Base-by-base conservation (phyloP, 1,140 invertebrate species). In the Nebria ingens region DNA sequence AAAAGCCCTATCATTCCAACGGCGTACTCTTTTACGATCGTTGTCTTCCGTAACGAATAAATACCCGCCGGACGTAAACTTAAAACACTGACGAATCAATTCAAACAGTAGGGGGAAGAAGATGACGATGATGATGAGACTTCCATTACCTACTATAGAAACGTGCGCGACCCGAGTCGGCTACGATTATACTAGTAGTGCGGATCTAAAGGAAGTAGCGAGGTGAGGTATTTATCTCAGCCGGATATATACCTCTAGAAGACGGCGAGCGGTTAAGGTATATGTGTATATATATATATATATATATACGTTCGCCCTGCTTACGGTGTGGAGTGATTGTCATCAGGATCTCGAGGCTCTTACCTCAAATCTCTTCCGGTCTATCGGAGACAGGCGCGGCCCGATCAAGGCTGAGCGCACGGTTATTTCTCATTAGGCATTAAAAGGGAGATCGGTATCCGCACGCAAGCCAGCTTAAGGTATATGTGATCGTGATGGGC, bases 351-450 rank as follows among this genome's bases (percentile, higher is more conserved):
- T 45, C 40, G 40, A 17, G 40, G 40, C 40, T 45, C 40, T 45
- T 45, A 45, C 40, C 40, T 45, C 40, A 45, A 45, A 45, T 45
- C 40, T 45, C 40, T 45, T 17, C 40, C 40, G 40, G 40, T 45
- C 40, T 45, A 45, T 45, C 21, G 17, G 50, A 51, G 50, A 51
- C 50, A 22, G 19, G 50, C 21, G 17, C 50, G 50, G 21, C 21
- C 11, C 19, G 21, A 51, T 51, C 19, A 20, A 51, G 11, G 50
- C 21, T 20, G 21, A 6, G 19, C 50, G 19, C 19, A 51, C 40
- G 50, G 50, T 51, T 20, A 51, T 51, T 51, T 21, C 21, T 51
- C 50, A 51, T 51, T 51, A 51, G 21, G 50, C 50, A 51, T 51
- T 51, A 51, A 51, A 22, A 51, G 50, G 19, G 21, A 22, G 50